phyloP scores from a whole-genome alignment of 2,888 invertebrate species.

The Notodonta dromedarius region DNA sequence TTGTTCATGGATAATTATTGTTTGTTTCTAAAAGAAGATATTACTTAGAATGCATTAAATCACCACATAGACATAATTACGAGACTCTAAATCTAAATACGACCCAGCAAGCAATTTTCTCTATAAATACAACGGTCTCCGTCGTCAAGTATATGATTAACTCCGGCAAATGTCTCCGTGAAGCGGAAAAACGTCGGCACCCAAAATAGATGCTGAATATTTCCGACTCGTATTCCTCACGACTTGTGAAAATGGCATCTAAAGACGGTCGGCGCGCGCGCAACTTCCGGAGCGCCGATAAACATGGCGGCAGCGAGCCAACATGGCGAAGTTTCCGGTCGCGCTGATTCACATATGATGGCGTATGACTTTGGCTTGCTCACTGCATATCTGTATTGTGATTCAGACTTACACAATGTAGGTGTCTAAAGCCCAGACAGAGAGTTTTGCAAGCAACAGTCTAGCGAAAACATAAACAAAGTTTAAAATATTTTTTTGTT shows the following conservation, averaged over 20 bases:
- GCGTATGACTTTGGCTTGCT: constrained; percentile 73
- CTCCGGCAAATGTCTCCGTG: constrained; percentile 73
- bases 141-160: constrained; percentile 77
- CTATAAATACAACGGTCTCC: constrained; percentile 70
- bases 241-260: constrained; percentile 76
- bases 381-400: constrained; percentile 79
- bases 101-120: constrained; percentile 61
- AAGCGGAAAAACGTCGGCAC: constrained; percentile 78
- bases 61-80: constrained; percentile 57
- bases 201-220: constrained; percentile 78
- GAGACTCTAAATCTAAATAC: constrained; percentile 66
- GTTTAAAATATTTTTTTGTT: neutral
- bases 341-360: constrained; percentile 79
- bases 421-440: constrained; percentile 55
- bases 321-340: constrained; percentile 82
- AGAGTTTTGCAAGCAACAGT: constrained; percentile 57
- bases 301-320: constrained; percentile 80
- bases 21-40: neutral
- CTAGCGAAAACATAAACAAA: constrained; percentile 48
- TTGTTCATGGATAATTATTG: neutral
- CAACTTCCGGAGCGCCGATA: constrained; percentile 81
- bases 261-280: constrained; percentile 80
- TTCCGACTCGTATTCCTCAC: constrained; percentile 75
- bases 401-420: constrained; percentile 79
- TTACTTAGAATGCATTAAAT: constrained; percentile 15